These are phyloP conservation scores for Rhadina sibilatrix DNA, from an alignment of 2,113 vertebrate genomes.

Conservation along the genomic window DNA sequence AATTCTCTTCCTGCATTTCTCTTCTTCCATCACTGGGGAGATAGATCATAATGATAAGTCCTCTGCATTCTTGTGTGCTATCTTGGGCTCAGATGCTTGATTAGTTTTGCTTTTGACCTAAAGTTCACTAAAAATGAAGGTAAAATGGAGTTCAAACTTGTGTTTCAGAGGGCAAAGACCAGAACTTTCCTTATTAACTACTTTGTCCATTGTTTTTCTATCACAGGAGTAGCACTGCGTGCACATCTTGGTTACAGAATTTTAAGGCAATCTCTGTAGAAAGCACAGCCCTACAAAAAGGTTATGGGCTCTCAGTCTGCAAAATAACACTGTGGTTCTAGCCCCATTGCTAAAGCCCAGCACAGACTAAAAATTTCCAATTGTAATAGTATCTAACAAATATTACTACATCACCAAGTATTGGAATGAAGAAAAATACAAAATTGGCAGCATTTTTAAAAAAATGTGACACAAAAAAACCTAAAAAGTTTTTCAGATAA, in stretches of 20 bases:
- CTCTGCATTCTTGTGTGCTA: neutral
- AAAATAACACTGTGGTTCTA: neutral
- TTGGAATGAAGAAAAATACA: neutral
- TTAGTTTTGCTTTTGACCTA: constrained; percentile 37
- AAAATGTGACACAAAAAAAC: neutral
- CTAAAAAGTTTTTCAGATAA: neutral
- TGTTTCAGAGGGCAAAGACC: constrained; percentile 21
- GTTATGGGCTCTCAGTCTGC: neutral
- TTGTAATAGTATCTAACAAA: neutral
- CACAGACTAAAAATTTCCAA: neutral
- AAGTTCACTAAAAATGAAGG: constrained; percentile 18
- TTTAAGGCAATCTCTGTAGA: neutral
- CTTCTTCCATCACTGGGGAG: neutral
- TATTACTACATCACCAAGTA: neutral
- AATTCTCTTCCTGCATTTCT: neutral
- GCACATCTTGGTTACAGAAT: neutral
- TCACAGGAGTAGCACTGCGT: neutral
- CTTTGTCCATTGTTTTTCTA: neutral
- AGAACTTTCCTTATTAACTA: neutral
- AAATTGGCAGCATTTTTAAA: neutral
- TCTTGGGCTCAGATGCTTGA: neutral
- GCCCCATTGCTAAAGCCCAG: neutral
- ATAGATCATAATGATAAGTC: neutral
- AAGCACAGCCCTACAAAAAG: neutral
- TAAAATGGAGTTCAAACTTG: constrained; percentile 44